These are phyloP conservation scores for Trachymyrmex septentrionalis DNA, from an alignment of 1,140 invertebrate species.

Conservation along the genomic window DNA sequence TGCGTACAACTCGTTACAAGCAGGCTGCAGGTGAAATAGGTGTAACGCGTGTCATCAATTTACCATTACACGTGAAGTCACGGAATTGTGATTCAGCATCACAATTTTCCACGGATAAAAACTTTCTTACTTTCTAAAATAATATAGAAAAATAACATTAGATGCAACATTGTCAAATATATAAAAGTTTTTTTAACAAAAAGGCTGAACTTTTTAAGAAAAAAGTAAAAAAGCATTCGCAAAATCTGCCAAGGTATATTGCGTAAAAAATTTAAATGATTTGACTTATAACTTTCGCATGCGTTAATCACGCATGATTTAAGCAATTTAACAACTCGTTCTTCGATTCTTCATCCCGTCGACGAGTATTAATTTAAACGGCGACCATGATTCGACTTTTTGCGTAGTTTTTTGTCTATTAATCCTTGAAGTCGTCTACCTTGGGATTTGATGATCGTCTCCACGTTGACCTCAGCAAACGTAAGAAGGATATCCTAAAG, in stretches of 20 bases:
- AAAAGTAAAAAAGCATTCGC: not conserved
- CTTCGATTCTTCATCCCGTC: conserved; percentile 1
- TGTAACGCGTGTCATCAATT: conserved; percentile 10
- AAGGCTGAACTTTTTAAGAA: not conserved
- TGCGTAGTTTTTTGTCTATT: conserved; percentile 55
- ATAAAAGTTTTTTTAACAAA: not conserved
- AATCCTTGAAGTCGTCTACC: conserved; percentile 40
- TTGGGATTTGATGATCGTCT: conserved; percentile 27
- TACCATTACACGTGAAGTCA: conserved; percentile 3
- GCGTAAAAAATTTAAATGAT: conserved; percentile 15
- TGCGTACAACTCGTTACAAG: conserved; percentile 43
- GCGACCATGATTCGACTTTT: conserved; percentile 60
- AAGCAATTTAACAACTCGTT: conserved; percentile 40
- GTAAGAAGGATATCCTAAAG: conserved; percentile 22
- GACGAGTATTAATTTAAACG: conserved; percentile 53
- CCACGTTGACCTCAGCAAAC: conserved; percentile 38
- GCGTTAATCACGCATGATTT: conserved; percentile 48
- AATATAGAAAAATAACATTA: not conserved
- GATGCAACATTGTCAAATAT: not conserved
- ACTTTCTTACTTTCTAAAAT: not conserved
- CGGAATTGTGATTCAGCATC: not conserved
- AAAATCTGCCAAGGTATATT: not conserved
- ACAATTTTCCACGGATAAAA: not conserved
- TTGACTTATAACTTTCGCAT: conserved; percentile 21
- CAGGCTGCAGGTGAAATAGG: conserved; percentile 40